phyloP scores from a whole-genome alignment of 2,797 vertebrate species.

The Meriones psammophilus region DNA sequence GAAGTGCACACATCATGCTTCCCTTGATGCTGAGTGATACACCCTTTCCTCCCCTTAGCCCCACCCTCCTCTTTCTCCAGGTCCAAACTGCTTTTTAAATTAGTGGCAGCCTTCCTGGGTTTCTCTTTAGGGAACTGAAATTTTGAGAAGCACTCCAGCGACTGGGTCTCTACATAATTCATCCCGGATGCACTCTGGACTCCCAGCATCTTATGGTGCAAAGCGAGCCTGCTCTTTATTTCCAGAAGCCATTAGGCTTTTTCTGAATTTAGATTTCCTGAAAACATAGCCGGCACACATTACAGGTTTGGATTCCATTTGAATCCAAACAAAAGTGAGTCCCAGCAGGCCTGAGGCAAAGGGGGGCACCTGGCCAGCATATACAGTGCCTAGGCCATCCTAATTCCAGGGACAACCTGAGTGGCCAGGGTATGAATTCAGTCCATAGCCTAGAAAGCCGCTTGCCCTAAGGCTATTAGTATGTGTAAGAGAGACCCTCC shows the following conservation, averaged over 20 bases:
- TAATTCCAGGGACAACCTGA: neutral
- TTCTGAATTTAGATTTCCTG: conserved; percentile 31
- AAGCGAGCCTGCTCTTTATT: neutral
- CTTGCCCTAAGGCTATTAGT: neutral
- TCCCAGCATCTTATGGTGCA: neutral
- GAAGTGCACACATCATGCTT: neutral
- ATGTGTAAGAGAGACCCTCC: neutral
- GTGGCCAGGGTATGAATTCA: too few species aligned
- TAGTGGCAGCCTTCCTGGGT: conserved; percentile 62
- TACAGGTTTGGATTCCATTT: neutral
- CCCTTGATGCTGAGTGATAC: conserved; percentile 15
- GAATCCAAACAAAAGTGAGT: neutral
- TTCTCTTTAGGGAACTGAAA: conserved; percentile 60
- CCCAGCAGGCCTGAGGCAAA: neutral
- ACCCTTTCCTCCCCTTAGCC: neutral
- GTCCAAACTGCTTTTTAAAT: conserved; percentile 72
- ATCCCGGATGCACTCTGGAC: neutral
- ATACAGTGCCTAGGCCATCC: neutral
- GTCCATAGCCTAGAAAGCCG: neutral
- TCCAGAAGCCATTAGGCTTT: neutral
- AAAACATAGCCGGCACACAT: conserved; percentile 13
- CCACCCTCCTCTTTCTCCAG: neutral
- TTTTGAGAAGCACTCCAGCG: conserved; percentile 51
- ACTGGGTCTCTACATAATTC: conserved; percentile 68
- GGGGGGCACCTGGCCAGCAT: neutral